Percentiles rank a stretch among this genome's conserved stretches.
Conservation (phyloP, 1,140 invertebrate species). For the Bradynema listronoti region DNA sequence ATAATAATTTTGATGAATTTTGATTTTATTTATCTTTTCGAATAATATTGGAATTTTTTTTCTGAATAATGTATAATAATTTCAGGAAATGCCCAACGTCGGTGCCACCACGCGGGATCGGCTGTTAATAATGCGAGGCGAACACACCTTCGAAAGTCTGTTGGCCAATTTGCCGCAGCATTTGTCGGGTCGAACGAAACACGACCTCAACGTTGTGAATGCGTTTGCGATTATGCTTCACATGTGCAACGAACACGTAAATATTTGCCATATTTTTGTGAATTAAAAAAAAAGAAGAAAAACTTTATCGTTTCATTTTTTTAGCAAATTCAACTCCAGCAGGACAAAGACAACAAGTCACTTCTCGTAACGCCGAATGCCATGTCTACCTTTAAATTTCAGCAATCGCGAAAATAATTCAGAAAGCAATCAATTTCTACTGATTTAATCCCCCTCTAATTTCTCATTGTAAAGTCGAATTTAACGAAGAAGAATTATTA, state of each 20-base stretch:
- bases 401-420: neutral
- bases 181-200: constrained; percentile 5
- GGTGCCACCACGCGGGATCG: too few species aligned
- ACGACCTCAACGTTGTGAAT: constrained; percentile 8
- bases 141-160: constrained; percentile 9
- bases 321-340: constrained; percentile 4
- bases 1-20: too few species aligned
- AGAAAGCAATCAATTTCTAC: too few species aligned
- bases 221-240: constrained; percentile 10
- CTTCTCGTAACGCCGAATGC: neutral
- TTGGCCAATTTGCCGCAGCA: constrained; percentile 9
- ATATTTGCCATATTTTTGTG: neutral
- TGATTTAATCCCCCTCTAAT: too few species aligned
- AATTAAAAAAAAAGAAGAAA: neutral
- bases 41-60: too few species aligned
- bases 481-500: too few species aligned
- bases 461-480: too few species aligned
- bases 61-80: too few species aligned
- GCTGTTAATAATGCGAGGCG: constrained; percentile 4
- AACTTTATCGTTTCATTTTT: too few species aligned
- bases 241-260: constrained; percentile 22
- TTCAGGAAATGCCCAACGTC: too few species aligned
- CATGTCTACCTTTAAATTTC: constrained; percentile 6
- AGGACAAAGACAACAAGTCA: neutral
- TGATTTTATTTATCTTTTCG: too few species aligned